Percentiles rank a stretch among this genome's conserved stretches.
Conservation (phyloP, 2,888 invertebrate species). For the Autographa gamma region DNA sequence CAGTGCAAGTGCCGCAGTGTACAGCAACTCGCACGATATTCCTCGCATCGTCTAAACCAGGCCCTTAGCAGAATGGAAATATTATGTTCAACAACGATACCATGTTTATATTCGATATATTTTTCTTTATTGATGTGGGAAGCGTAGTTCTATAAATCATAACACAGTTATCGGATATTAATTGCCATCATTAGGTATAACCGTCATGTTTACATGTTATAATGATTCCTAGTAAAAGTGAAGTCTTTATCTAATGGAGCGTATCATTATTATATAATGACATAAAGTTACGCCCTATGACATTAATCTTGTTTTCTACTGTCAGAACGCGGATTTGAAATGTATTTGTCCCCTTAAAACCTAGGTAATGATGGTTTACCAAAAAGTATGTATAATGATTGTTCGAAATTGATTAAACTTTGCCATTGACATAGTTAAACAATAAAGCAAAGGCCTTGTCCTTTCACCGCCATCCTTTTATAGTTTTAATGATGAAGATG, state of each 20-base stretch:
- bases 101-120: background rate
- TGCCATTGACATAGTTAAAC: constrained; percentile 1
- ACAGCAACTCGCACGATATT: too few species aligned
- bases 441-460: background rate
- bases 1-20: too few species aligned
- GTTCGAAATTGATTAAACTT: background rate
- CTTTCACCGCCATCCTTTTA: background rate
- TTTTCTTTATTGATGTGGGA: background rate
- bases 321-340: background rate
- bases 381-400: background rate
- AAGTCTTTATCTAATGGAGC: background rate
- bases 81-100: too few species aligned
- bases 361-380: background rate
- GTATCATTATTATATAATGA: background rate
- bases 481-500: background rate
- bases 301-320: background rate
- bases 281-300: background rate
- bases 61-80: too few species aligned
- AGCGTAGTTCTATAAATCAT: background rate
- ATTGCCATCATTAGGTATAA: background rate
- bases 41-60: too few species aligned
- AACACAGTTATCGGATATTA: constrained; percentile 1
- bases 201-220: constrained; percentile 2
- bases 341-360: background rate
- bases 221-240: constrained; percentile 1